Evolutionary conservation across 2,888 invertebrate species (phyloP).

Genomic region (Junonia oenone): DNA sequence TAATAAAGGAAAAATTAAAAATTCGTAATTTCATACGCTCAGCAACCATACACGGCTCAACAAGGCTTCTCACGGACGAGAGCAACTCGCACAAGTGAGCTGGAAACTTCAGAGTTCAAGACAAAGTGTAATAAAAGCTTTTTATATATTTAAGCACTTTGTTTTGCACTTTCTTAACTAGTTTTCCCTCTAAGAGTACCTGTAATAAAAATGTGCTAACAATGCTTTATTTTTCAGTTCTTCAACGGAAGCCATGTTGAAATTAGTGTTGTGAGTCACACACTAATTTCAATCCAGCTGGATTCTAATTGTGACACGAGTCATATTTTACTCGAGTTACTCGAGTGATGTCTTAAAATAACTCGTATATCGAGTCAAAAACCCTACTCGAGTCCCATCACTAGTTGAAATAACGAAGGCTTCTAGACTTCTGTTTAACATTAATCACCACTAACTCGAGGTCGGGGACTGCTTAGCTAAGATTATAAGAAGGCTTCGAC

Average conservation of each 20-base stretch:
- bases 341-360: too few relatives aligned
- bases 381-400: too few relatives aligned
- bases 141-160: constrained; percentile 40
- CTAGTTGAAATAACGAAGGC: not conserved
- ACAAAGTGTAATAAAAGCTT: constrained; percentile 37
- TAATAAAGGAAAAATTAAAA: constrained; percentile 47
- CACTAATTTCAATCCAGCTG: too few relatives aligned
- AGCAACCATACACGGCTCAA: constrained; percentile 31
- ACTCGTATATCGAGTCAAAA: too few relatives aligned
- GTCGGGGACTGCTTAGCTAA: not conserved
- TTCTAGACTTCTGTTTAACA: not conserved
- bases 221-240: constrained; percentile 5
- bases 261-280: too few relatives aligned
- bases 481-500: not conserved
- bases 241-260: not conserved
- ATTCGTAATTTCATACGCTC: constrained; percentile 49
- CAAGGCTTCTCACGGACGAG: constrained; percentile 19
- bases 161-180: constrained; percentile 33
- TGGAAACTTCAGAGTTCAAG: constrained; percentile 34
- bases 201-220: constrained; percentile 23
- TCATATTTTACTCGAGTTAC: too few relatives aligned
- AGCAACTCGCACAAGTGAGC: constrained; percentile 27
- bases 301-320: too few relatives aligned
- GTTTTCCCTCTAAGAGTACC: constrained; percentile 26
- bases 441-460: not conserved